Evolutionary conservation across 2,888 invertebrate species (phyloP), one percentile per base, ranked within the genome.

Genomic region (Iphiclides podalirius): DNA sequence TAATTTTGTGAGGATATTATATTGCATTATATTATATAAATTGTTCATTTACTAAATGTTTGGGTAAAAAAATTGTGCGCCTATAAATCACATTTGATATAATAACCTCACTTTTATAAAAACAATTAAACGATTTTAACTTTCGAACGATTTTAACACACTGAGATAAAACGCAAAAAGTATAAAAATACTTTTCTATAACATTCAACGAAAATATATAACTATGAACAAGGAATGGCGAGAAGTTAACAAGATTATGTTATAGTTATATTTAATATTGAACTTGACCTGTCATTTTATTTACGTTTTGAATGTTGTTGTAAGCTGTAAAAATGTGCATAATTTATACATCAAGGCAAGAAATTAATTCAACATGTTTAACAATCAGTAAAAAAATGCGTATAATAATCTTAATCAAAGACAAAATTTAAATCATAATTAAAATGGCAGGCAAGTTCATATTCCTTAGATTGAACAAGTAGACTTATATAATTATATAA

Each of bases 191-290:
- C 55, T 53, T 58, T 47, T 55, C 55, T 62, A 59, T 63, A 59
- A 58, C 58, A 60, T 59, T 60, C 58, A 63, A 61, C 57, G 54
- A 63, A 61, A 61, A 63, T 60, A 61, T 66, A 63, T 65, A 71
- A 58, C 65, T 68, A 66, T 66, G 54, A 55, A 70, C 62, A 69
- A 70, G 74, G 74, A 79, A 78, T 79, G 77, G 66, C 72, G 71
- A 74, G 67, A 72, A 71, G 72, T 67, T 59, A 60, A 62, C 58
- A 59, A 59, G 54, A 63, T 54, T 50, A 59, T 58, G 56, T 55
- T 50, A 58, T 54, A 55, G 57, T 31, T 45, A 13, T 58, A 52
- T 51, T 56, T 54, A 58, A 50, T 42, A 20, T 35, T 43, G 7
- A 45, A 35, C 15, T 8, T 45, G 20, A 14, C 2, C 48, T 42